Base-by-base conservation (phyloP, 2,888 invertebrate species). In the Melanostoma mellinum region DNA sequence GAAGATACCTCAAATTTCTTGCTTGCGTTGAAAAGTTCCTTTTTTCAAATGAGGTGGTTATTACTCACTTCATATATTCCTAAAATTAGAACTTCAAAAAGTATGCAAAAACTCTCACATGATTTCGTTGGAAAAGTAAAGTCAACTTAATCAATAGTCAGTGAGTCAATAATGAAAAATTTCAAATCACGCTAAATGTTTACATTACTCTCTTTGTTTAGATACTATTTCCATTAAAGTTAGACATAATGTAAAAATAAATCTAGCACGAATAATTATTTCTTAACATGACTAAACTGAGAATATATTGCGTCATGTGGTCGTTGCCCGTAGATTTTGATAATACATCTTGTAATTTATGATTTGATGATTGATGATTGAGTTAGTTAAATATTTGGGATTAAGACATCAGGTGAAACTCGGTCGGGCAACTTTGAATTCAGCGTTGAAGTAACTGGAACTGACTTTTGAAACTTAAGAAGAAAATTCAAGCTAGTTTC, bases 21-120 rank as follows among this genome's bases (percentile, higher is more conserved):
- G 69, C 56, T 69, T 52, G 50, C 63, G 58, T 74, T 61, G 44
- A 73, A 79, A 79, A 60, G 67, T 6, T 33, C 30, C 42, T 32
- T 48, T 35, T 61, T 30, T 35, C 20, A 46, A 53, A 20, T 20
- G 20, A 1, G 20, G 20, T 1, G 20, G 1, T 1, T 10, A 46
- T 6, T 35, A 6, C 10, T 10, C 6, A 35, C 36, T 1, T 30
- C 35, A 33, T n/a, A 63, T 36, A 48, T 46, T 36, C 20, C 48
- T 61, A 36, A 20, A 61, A 36, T 46, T 36, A 61, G 61, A 48
- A 35, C 35, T 48, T 61, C 61, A 20, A 20, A 20, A 61, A 60
- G 46, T 61, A 56, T 8, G 3, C 6, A 46, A 61, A 44, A 20
- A 9, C 8, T 20, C 46, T 8, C 44, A 46, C 3, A 10, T 42